Evolutionary conservation across 2,797 vertebrate species (phyloP).

Genomic region (Phalloptychus januarius): DNA sequence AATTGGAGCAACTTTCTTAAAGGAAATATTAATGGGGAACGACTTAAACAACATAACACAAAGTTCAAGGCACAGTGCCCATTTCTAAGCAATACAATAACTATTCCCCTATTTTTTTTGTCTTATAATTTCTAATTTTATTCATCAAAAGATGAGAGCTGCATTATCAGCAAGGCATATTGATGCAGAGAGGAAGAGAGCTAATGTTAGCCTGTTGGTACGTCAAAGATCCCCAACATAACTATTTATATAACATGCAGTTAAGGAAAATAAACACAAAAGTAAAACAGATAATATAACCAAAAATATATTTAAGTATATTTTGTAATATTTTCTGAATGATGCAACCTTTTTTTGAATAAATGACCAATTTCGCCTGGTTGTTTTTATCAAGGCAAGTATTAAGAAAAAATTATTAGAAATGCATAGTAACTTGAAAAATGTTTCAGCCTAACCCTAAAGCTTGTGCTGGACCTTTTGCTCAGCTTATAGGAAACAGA

Average conservation of each 20-base stretch:
- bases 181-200: neutral
- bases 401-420: neutral
- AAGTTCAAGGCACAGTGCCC: neutral
- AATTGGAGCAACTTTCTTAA: neutral
- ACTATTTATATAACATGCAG: neutral
- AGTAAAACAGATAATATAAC: neutral
- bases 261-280: neutral
- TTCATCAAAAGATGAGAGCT: neutral
- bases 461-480: slow-evolving; percentile 21
- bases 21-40: neutral
- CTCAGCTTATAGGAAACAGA: slow-evolving; percentile 41
- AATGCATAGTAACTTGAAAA: neutral
- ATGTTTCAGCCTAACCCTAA: neutral
- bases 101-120: neutral
- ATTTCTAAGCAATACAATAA: neutral
- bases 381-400: neutral
- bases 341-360: neutral
- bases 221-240: neutral
- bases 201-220: neutral
- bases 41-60: neutral
- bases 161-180: neutral
- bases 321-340: neutral
- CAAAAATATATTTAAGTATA: neutral
- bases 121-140: neutral
- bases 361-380: neutral